Base-by-base conservation (phyloP, 1,140 invertebrate genomes). In the Sycophaga agraensis region DNA sequence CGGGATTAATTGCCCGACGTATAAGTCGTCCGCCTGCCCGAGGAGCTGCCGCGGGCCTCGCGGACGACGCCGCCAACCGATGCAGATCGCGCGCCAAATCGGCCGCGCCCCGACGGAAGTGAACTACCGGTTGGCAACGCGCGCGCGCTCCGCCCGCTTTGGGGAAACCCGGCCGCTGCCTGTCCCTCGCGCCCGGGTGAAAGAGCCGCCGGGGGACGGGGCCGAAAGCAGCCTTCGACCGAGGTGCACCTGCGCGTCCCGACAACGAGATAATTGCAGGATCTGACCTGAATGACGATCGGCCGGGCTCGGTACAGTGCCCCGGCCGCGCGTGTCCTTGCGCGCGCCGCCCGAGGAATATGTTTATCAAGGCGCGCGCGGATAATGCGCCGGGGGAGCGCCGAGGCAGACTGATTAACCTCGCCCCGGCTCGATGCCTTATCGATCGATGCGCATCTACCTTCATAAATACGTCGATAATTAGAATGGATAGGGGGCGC, bases 271-370 rank as follows among this genome's bases (percentile, higher is more conserved):
- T 46, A 28, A 35, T 56, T 56, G 14, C 26, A 45, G 40, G 42
- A 45, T 56, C 28, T 35, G 40, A 45, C 54, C 54, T 46, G 5
- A 28, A 54, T 54, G 14, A 9, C 14, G 49, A 24, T 11, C 21
- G 11, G 34, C 34, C 4, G 2, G 17, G 40, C 40, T 31, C n/a
- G n/a, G n/a, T 14, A 16, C n/a, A 39, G 2, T 16, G 37, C 7
- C 37, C 17, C 4, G 14, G 4, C n/a, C 37, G 4, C n/a, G n/a
- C n/a, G n/a, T n/a, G n/a, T n/a, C n/a, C n/a, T n/a, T n/a, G n/a
- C n/a, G n/a, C n/a, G n/a, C n/a, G n/a, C 2, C 11, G 1, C 26
- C 14, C 24, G 3, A 22, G 11, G 17, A 43, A 39, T 1, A 2
- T 42, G 39, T 6, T 4, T 6, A 19, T 17, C 11, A 4, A 17